Percentiles rank a stretch among this genome's conserved stretches.
These are phyloP conservation scores for Halocynthia aurantium DNA, from an alignment of 23 tunicate genomes.

Conservation along the genomic window DNA sequence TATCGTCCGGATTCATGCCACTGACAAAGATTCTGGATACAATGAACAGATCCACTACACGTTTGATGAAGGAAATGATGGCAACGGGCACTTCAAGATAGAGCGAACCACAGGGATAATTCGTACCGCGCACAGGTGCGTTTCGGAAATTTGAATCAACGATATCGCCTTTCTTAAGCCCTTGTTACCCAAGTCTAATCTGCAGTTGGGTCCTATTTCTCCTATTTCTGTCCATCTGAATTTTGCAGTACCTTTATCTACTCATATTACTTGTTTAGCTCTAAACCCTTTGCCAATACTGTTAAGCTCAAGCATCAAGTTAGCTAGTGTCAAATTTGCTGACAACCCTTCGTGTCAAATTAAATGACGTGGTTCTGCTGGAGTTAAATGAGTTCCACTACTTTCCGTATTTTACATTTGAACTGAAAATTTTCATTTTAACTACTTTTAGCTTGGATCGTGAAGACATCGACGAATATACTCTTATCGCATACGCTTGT, in stretches of 20 bases:
- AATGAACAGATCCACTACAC: constrained; percentile 65
- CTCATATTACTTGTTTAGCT: too few relatives aligned
- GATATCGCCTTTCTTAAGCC: not conserved
- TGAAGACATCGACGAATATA: constrained; percentile 51
- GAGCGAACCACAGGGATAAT: constrained; percentile 53
- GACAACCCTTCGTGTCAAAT: too few relatives aligned
- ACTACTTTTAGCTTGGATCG: constrained; percentile 61
- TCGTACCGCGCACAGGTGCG: constrained; percentile 60
- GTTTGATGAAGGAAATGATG: constrained; percentile 53
- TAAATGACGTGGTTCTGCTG: too few relatives aligned
- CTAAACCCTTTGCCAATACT: too few relatives aligned
- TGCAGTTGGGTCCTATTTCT: not conserved
- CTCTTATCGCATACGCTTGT: constrained; percentile 55
- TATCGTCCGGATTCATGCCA: constrained; percentile 56
- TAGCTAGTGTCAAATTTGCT: too few relatives aligned
- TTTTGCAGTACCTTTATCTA: not conserved
- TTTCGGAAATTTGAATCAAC: not conserved
- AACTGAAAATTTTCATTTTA: not conserved
- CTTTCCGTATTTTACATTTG: not conserved
- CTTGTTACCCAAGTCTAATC: not conserved
- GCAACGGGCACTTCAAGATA: constrained; percentile 61
- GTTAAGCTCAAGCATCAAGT: too few relatives aligned
- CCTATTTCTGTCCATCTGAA: not conserved
- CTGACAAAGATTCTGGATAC: constrained; percentile 65
- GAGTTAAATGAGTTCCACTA: too few relatives aligned